Evolutionary conservation across 2,797 vertebrate genomes (phyloP).

Genomic region (Typhlichthys subterraneus): DNA sequence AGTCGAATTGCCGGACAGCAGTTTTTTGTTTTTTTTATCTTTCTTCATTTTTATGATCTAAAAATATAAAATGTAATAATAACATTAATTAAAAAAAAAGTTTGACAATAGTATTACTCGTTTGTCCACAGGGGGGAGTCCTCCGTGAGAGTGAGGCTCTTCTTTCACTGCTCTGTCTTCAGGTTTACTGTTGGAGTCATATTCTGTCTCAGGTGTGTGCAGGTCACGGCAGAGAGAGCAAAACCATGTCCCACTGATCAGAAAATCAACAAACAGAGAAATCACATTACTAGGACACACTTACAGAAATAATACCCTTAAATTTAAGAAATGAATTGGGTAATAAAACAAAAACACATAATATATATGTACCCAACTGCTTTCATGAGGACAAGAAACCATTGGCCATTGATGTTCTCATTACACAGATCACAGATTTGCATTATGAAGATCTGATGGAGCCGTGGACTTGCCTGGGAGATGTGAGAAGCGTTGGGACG

Average conservation of each 20-base stretch:
- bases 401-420: too few species aligned
- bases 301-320: too few species aligned
- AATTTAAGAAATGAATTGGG: too few species aligned
- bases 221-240: slow-evolving; percentile 84
- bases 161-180: slow-evolving; percentile 54
- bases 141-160: slow-evolving; percentile 47
- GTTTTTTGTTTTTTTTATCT: too few species aligned
- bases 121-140: slow-evolving; percentile 73
- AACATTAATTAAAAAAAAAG: not conserved
- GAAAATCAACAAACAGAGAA: not conserved
- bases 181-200: slow-evolving; percentile 82
- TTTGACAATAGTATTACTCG: slow-evolving; percentile 70
- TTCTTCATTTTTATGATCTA: too few species aligned
- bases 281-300: not conserved
- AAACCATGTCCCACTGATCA: slow-evolving; percentile 83
- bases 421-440: not conserved
- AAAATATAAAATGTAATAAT: too few species aligned
- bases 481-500: slow-evolving; percentile 82
- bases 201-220: slow-evolving; percentile 79
- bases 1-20: too few species aligned
- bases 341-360: too few species aligned
- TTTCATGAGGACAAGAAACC: too few species aligned
- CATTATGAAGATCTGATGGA: slow-evolving; percentile 1
- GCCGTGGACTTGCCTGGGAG: slow-evolving; percentile 80
- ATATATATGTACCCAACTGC: too few species aligned